Evolutionary conservation across 2,113 vertebrate genomes (phyloP).

Genomic region (Protobothrops flavoviridis): DNA sequence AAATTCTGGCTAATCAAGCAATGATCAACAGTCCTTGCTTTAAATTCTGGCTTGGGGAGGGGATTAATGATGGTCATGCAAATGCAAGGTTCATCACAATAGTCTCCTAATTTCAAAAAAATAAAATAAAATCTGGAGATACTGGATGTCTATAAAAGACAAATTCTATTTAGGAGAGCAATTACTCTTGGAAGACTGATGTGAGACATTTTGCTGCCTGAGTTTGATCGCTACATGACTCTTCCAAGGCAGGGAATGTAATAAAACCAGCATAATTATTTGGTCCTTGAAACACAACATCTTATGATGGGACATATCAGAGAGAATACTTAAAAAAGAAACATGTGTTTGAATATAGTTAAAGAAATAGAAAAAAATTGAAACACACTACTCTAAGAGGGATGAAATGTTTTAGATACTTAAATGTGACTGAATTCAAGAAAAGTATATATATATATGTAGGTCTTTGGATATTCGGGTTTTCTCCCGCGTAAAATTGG

Average conservation of each 20-base stretch:
- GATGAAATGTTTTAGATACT: no score
- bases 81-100: background rate
- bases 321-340: no score
- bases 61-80: background rate
- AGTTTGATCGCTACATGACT: background rate
- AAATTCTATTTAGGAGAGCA: background rate
- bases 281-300: background rate
- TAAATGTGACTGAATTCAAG: no score
- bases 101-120: background rate
- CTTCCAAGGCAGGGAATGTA: background rate
- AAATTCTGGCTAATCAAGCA: slow-evolving; percentile 10
- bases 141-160: background rate
- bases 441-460: no score
- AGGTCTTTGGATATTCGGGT: no score
- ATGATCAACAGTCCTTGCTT: background rate
- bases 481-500: no score
- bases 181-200: background rate
- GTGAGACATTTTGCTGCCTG: background rate
- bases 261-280: background rate
- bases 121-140: background rate
- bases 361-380: no score
- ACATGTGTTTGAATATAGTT: no score
- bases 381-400: no score
- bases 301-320: no score
- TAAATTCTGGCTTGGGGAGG: background rate